Percentiles rank a stretch among this genome's conserved stretches.
phyloP scores from a whole-genome alignment of 2,888 invertebrate species.

The Erebia ligea region DNA sequence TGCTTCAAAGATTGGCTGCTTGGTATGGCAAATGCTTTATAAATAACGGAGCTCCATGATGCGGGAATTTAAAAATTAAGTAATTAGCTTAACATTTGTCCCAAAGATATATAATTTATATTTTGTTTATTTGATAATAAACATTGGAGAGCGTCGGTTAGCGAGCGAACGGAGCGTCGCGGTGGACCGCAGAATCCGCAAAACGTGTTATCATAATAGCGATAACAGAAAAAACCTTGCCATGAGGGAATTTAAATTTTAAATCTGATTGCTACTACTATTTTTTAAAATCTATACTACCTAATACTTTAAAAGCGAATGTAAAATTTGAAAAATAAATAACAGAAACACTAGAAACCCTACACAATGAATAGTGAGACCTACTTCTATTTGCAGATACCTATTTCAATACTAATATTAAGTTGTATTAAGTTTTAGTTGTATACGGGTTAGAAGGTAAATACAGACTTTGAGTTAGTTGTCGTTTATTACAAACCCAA shows the following conservation, averaged over 20 bases:
- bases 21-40: no score
- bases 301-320: no score
- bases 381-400: neutral
- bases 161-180: neutral
- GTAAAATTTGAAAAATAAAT: no score
- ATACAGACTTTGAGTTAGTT: constrained; percentile 11
- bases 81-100: neutral
- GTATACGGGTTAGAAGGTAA: constrained; percentile 10
- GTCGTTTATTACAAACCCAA: constrained; percentile 11
- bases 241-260: neutral
- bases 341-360: no score
- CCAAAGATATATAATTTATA: neutral
- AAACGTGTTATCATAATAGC: constrained; percentile 1
- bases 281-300: no score
- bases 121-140: neutral
- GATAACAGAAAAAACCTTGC: constrained; percentile 6
- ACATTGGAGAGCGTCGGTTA: constrained; percentile 15
- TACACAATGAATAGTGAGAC: neutral
- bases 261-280: no score
- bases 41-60: no score
- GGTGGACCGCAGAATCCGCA: constrained; percentile 9
- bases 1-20: no score
- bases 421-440: constrained; percentile 2
- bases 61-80: no score
- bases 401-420: constrained; percentile 3